A percentile compares a stretch with the other conserved stretches of the same genome.
Evolutionary conservation across 1,140 invertebrate species (phyloP).

Genomic region (Saccostrea cuccullata): DNA sequence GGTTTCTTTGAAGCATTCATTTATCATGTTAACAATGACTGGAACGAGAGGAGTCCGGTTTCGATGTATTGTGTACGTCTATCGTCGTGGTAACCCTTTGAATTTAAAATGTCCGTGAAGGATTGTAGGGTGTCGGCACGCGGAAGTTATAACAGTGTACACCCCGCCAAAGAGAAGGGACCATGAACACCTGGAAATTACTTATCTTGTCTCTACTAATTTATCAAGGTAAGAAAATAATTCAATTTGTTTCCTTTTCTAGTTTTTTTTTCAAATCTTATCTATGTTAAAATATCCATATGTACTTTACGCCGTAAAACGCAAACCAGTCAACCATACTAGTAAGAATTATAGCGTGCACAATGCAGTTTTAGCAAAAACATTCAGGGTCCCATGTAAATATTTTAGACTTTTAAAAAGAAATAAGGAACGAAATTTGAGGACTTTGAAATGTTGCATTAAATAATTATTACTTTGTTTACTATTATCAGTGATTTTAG

Average conservation of each 20-base stretch:
- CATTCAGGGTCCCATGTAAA: background rate
- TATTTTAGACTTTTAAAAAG: background rate
- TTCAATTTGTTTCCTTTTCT: background rate
- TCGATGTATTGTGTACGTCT: background rate
- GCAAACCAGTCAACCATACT: background rate
- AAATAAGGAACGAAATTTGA: too few species aligned
- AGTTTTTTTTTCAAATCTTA: background rate
- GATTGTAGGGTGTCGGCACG: background rate
- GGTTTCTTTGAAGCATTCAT: too few species aligned
- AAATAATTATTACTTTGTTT: background rate
- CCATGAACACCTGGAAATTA: background rate
- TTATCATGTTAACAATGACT: too few species aligned
- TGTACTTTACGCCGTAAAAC: background rate
- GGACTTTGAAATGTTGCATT: too few species aligned
- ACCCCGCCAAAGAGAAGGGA: background rate
- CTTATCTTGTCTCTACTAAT: background rate
- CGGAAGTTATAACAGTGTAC: background rate
- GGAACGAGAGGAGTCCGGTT: background rate
- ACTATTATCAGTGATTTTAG: background rate
- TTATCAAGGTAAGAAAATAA: background rate
- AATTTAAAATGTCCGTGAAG: background rate
- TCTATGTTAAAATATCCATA: background rate
- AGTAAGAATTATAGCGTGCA: background rate
- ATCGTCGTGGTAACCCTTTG: background rate
- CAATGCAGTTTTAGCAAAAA: background rate